Evolutionary conservation across 2,888 invertebrate genomes (phyloP).

Genomic region (Tipula vernalis): DNA sequence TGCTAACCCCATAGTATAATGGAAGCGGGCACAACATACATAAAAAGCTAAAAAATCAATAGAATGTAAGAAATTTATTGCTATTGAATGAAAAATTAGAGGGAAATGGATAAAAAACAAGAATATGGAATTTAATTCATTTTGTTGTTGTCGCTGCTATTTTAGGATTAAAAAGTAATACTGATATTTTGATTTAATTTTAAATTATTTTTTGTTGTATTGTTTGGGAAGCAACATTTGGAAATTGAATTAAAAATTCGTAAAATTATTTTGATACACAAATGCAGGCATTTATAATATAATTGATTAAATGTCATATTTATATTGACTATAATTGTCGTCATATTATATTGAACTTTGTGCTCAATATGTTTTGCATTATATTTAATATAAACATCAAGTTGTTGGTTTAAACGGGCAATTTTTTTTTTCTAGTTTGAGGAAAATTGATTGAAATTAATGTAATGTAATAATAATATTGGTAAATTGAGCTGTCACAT

Average conservation of each 20-base stretch:
- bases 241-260: neutral
- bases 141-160: neutral
- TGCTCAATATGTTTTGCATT: neutral
- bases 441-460: no score
- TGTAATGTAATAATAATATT: no score
- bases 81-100: neutral
- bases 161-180: neutral
- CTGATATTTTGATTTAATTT: neutral
- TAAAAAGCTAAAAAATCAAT: neutral
- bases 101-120: neutral
- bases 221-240: neutral
- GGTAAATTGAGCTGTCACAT: no score
- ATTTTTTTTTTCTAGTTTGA: no score
- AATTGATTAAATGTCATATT: neutral
- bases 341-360: no score
- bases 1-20: neutral
- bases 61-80: neutral
- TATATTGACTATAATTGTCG: neutral
- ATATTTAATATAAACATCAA: neutral
- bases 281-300: neutral
- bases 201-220: neutral
- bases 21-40: neutral
- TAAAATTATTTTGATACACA: neutral
- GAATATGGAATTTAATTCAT: neutral
- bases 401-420: neutral